phyloP scores from a whole-genome alignment of 2,888 invertebrate genomes.

The Iphiclides podalirius region DNA sequence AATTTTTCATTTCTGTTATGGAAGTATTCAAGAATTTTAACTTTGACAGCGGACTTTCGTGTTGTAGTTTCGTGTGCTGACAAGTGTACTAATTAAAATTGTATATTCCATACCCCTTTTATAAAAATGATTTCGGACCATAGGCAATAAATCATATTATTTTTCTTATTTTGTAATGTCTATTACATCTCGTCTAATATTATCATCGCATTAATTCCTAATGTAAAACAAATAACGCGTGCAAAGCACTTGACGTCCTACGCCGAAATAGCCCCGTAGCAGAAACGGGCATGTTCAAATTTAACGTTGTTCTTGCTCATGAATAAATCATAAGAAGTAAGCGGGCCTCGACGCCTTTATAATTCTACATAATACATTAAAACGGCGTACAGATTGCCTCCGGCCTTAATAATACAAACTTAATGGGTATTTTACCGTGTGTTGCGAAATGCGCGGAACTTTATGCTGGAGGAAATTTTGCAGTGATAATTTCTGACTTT shows the following conservation, averaged over 20 bases:
- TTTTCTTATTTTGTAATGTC: too few relatives aligned
- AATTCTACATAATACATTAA: constrained; percentile 80
- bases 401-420: constrained; percentile 73
- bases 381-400: constrained; percentile 76
- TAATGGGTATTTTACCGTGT: constrained; percentile 64
- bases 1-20: too few relatives aligned
- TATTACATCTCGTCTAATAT: too few relatives aligned
- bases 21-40: too few relatives aligned
- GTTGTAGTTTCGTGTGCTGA: too few relatives aligned
- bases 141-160: too few relatives aligned
- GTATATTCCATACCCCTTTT: too few relatives aligned
- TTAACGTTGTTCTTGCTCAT: constrained; percentile 70
- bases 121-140: too few relatives aligned
- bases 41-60: too few relatives aligned
- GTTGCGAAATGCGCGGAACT: constrained; percentile 20
- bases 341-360: constrained; percentile 71
- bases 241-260: constrained; percentile 62
- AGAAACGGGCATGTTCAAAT: constrained; percentile 72
- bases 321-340: constrained; percentile 79
- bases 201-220: too few relatives aligned
- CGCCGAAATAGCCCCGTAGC: constrained; percentile 49
- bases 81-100: too few relatives aligned
- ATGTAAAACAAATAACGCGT: constrained; percentile 64
- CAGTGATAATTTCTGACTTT: too few relatives aligned
- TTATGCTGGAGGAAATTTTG: constrained; percentile 33